These are phyloP conservation scores for Heliconius sara DNA, from an alignment of 2,888 invertebrate genomes.

Conservation along the genomic window DNA sequence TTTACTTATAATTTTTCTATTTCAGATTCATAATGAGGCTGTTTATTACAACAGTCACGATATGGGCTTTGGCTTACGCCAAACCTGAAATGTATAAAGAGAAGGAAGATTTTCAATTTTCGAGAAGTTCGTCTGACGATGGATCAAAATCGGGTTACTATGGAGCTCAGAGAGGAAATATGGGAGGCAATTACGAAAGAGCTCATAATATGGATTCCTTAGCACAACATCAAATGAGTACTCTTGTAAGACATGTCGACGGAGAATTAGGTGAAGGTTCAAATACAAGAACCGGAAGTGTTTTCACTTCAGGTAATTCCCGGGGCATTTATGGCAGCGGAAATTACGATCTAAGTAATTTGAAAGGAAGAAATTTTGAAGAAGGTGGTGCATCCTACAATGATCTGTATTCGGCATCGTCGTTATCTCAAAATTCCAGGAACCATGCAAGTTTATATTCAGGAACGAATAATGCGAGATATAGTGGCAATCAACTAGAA, in stretches of 20 bases:
- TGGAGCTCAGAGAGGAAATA: constrained; percentile 79
- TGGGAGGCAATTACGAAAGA: constrained; percentile 80
- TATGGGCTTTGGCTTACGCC: constrained; percentile 64
- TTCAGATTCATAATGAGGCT: constrained; percentile 68
- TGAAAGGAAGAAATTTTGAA: constrained; percentile 73
- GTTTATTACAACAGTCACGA: constrained; percentile 61
- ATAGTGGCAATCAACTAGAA: constrained; percentile 55
- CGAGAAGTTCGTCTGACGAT: constrained; percentile 78
- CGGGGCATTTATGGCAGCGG: constrained; percentile 75
- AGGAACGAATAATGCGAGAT: constrained; percentile 39
- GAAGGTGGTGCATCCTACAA: constrained; percentile 58
- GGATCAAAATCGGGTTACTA: constrained; percentile 76
- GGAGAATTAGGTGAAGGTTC: constrained; percentile 75
- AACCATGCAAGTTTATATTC: constrained; percentile 41
- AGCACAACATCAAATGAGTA: constrained; percentile 79
- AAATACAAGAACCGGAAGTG: constrained; percentile 68
- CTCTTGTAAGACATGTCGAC: constrained; percentile 70
- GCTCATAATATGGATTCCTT: constrained; percentile 79
- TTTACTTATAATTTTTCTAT: constrained; percentile 34
- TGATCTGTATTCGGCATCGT: constrained; percentile 50
- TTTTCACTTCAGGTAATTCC: constrained; percentile 74
- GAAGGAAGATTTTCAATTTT: constrained; percentile 79
- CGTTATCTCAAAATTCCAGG: constrained; percentile 45
- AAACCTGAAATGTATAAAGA: constrained; percentile 76
- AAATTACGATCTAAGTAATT: constrained; percentile 67